phyloP scores from a whole-genome alignment of 2,113 vertebrate species.

The Hystrix cristata region DNA sequence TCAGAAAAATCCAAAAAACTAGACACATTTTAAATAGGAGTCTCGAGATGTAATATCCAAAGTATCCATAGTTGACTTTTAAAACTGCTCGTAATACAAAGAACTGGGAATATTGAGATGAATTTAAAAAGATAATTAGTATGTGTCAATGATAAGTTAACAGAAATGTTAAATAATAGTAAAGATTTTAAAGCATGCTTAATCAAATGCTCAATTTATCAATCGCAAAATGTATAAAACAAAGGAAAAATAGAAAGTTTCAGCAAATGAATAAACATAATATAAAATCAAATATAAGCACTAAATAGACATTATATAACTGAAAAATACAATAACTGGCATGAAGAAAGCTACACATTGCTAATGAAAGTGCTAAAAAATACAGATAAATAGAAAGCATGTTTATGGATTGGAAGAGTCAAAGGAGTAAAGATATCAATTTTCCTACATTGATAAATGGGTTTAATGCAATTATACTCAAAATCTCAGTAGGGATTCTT shows the following conservation, averaged over 20 bases:
- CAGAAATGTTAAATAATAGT: background rate
- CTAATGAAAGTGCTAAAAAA: background rate
- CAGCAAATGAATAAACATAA: background rate
- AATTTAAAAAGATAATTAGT: background rate
- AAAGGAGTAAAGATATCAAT: background rate
- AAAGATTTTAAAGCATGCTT: background rate
- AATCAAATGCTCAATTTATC: background rate
- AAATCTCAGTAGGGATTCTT: background rate
- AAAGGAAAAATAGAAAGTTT: background rate
- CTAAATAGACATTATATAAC: background rate
- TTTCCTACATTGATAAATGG: background rate
- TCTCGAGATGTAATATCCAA: background rate
- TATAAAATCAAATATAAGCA: slow-evolving; percentile 30
- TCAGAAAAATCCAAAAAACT: slow-evolving; percentile 18
- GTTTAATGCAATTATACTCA: background rate
- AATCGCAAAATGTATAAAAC: background rate
- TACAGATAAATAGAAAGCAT: background rate
- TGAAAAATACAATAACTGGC: background rate
- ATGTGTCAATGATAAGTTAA: background rate
- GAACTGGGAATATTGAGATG: slow-evolving; percentile 1
- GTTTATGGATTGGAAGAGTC: background rate
- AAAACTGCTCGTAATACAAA: background rate
- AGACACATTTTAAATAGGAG: background rate
- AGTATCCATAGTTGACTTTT: background rate
- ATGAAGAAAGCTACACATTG: background rate